Evolutionary conservation across 2,888 invertebrate genomes (phyloP), one percentile per base, ranked within the genome.

Genomic region (Venusia cambrica): DNA sequence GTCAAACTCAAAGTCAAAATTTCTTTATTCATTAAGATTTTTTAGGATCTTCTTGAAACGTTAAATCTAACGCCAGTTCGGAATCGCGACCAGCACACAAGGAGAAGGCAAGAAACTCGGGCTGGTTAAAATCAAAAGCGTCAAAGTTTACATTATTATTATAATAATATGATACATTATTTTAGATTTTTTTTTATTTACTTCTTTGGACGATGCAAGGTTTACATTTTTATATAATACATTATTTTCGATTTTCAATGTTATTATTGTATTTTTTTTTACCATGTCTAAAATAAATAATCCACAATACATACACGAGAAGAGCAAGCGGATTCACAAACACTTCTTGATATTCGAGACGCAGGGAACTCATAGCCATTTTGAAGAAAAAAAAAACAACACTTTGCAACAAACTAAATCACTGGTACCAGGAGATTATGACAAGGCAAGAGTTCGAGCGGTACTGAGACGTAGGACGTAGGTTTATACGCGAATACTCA

Each of bases 291-390:
- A 6, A 21, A 5, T 48, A 42, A 41, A 54, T 57, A 19, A 44
- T 64, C 54, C 37, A 66, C 41, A 57, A 66, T 68, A 55, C 55
- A n/a, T n/a, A 71, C 65, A 58, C 53, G 20, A 57, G 42, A 22
- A 29, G 51, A 32, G 54, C 48, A 38, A 50, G 39, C 8, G 38
- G 47, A 29, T 51, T 39, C 46, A 51, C 38, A 12, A 52, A 48
- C 31, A n/a, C n/a, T n/a, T 54, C 46, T 35, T 54, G 48, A 26
- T 48, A 41, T 16, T 60, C 50, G 31, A 45, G 43, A 15, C 54
- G 57, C 22, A 45, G 48, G 34, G 66, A 57, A 54, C 58, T 54
- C 6, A 66, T 18, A 25, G 65, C 59, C 74, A 74, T 73, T 41
- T 48, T 57, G 15, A 7, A n/a, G n/a, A n/a, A n/a, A n/a, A n/a